Evolutionary conservation across 1,140 invertebrate species (phyloP).

Genomic region (Drosophila pseudoobscura): DNA sequence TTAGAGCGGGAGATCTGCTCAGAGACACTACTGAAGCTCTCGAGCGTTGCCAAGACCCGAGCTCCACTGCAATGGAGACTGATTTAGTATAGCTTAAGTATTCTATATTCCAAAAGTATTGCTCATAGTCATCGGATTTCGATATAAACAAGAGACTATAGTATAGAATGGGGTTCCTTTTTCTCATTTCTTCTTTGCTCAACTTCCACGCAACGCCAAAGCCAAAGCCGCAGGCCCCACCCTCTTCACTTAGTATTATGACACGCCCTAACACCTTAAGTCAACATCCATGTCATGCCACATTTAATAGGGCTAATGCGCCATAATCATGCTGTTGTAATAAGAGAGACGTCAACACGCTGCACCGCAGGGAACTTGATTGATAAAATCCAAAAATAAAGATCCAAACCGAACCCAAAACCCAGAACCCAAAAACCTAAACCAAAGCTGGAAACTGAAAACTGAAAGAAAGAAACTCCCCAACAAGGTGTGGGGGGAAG

Average conservation of each 20-base stretch:
- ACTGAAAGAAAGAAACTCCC: background rate
- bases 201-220: background rate
- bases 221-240: background rate
- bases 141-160: too few species aligned
- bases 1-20: background rate
- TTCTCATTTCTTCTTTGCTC: background rate
- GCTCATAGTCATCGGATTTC: too few species aligned
- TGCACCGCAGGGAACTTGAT: conserved; percentile 73
- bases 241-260: conserved; percentile 43
- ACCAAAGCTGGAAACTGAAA: conserved; percentile 20
- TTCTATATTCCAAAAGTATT: too few species aligned
- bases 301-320: conserved; percentile 74
- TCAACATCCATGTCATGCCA: conserved; percentile 60
- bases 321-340: conserved; percentile 76
- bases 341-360: conserved; percentile 80
- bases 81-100: too few species aligned
- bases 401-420: background rate
- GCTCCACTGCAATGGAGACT: too few species aligned
- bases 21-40: background rate
- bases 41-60: too few species aligned
- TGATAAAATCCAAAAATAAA: conserved; percentile 52
- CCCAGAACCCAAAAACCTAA: conserved; percentile 2
- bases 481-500: conserved; percentile 3
- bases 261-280: conserved; percentile 62
- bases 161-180: too few species aligned